phyloP scores from a whole-genome alignment of 2,797 vertebrate genomes.

The Serranus cabrilla region DNA sequence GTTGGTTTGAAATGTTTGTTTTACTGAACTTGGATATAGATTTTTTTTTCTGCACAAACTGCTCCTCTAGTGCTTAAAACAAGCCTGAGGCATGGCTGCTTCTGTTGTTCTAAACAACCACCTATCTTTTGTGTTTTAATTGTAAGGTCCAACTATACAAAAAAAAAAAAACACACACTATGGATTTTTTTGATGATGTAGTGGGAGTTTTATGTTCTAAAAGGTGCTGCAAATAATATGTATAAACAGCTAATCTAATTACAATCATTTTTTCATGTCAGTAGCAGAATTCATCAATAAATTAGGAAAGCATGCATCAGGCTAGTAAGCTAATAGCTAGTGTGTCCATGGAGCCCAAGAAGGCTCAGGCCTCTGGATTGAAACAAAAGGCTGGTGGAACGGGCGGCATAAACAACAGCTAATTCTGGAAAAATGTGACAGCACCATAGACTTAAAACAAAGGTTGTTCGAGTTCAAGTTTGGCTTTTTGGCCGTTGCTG shows the following conservation, averaged over 20 bases:
- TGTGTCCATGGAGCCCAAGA: no score
- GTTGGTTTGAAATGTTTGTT: slow-evolving; percentile 30
- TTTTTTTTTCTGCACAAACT: slow-evolving; percentile 22
- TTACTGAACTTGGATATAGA: neutral
- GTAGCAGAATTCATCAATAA: neutral
- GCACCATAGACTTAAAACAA: no score
- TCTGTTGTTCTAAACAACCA: slow-evolving; percentile 9
- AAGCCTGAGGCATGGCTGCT: slow-evolving; percentile 38
- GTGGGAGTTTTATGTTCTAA: slow-evolving; percentile 2
- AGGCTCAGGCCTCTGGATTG: no score
- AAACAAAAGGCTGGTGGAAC: no score
- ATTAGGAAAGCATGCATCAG: no score
- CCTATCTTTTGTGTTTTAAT: slow-evolving; percentile 27
- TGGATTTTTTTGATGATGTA: slow-evolving; percentile 14
- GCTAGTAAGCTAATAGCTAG: no score
- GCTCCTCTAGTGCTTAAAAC: slow-evolving; percentile 15
- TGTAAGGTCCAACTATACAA: slow-evolving; percentile 22
- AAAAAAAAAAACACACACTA: slow-evolving; percentile 4
- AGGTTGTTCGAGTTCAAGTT: no score
- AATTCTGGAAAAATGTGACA: no score
- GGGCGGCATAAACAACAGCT: no score
- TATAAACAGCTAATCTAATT: slow-evolving; percentile 8
- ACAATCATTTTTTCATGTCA: neutral
- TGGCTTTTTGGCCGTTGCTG: no score
- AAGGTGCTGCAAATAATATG: slow-evolving; percentile 12